phyloP scores from a whole-genome alignment of 2,888 invertebrate species.

The Perizoma affinitatum region DNA sequence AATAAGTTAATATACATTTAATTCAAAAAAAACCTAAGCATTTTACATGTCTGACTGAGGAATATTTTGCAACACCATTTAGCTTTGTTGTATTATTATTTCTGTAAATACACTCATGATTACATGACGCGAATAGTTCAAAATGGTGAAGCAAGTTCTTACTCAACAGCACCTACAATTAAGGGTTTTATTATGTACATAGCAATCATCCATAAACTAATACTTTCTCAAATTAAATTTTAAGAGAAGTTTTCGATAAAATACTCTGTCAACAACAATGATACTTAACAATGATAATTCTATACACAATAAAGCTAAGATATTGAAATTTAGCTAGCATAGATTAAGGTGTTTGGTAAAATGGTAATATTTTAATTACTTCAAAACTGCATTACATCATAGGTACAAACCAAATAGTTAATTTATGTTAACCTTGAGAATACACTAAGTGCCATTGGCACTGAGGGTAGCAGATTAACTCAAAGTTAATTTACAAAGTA shows the following conservation, averaged over 20 bases:
- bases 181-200: conserved; percentile 62
- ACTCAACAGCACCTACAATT: conserved; percentile 47
- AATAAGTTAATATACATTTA: conserved; percentile 68
- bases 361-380: background rate
- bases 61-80: conserved; percentile 20
- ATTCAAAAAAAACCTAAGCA: conserved; percentile 73
- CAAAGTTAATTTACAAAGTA: too few species aligned
- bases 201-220: conserved; percentile 46
- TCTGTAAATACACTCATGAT: too few species aligned
- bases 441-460: conserved; percentile 2
- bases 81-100: conserved; percentile 1
- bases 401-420: too few species aligned
- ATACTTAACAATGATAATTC: conserved; percentile 2
- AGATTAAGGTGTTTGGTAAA: background rate
- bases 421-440: too few species aligned
- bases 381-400: background rate
- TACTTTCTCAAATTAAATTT: conserved; percentile 37
- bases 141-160: conserved; percentile 21
- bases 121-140: background rate
- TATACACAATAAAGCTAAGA: conserved; percentile 7
- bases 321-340: background rate
- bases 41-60: conserved; percentile 56
- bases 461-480: background rate
- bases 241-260: conserved; percentile 4
- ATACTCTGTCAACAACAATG: conserved; percentile 10